phyloP scores from a whole-genome alignment of 2,797 vertebrate genomes.

The Chaenodraco wilsoni region DNA sequence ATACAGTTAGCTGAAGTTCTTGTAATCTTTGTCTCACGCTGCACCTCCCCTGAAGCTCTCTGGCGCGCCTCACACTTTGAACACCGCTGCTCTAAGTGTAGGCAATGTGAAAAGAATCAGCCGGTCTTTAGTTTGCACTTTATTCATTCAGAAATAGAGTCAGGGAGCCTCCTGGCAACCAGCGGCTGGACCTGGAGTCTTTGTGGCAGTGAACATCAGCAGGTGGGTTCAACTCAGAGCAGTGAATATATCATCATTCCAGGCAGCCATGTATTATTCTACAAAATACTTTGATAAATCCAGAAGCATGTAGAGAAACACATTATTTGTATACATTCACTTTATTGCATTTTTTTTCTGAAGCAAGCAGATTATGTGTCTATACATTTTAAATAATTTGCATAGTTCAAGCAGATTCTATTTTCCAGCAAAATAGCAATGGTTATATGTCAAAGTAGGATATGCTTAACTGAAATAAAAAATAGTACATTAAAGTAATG shows the following conservation, averaged over 20 bases:
- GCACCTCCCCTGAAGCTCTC: too few relatives aligned
- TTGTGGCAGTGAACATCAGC: conserved; percentile 69
- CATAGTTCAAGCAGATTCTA: conserved; percentile 82
- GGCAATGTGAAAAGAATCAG: conserved; percentile 2
- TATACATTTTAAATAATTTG: conserved; percentile 68
- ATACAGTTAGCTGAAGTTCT: too few relatives aligned
- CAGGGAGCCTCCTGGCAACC: conserved; percentile 28
- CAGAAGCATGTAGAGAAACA: conserved; percentile 69
- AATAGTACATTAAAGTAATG: conserved; percentile 74
- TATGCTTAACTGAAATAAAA: conserved; percentile 66
- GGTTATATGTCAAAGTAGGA: conserved; percentile 67
- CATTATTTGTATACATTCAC: conserved; percentile 80
- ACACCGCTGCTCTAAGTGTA: too few relatives aligned
- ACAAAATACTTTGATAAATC: conserved; percentile 62
- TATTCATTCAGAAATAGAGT: conserved; percentile 64
- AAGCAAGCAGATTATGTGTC: conserved; percentile 79
- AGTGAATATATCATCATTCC: conserved; percentile 47
- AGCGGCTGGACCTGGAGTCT: conserved; percentile 35
- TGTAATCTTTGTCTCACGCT: too few relatives aligned
- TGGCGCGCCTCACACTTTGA: too few relatives aligned
- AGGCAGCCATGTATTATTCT: conserved; percentile 43
- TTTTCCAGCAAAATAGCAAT: conserved; percentile 67
- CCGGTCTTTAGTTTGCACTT: conserved; percentile 38
- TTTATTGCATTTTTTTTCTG: conserved; percentile 83
- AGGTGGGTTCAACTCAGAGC: conserved; percentile 42